A percentile compares a stretch with the other conserved stretches of the same genome.
phyloP scores from a whole-genome alignment of 2,797 vertebrate species.

The Neosilurus mollespiculum region DNA sequence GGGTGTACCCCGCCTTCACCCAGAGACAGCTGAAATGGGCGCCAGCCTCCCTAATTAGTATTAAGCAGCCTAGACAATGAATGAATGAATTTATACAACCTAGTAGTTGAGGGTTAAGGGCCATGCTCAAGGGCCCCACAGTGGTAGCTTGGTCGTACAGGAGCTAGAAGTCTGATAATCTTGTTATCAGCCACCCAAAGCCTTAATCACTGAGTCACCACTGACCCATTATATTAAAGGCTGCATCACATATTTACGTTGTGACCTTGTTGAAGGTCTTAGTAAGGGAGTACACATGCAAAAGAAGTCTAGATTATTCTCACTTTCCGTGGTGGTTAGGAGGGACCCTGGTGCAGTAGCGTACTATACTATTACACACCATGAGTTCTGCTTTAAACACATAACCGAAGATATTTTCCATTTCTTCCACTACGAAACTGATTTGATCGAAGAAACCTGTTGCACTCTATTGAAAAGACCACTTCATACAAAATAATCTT shows the following conservation, averaged over 20 bases:
- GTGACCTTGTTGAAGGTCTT: not conserved
- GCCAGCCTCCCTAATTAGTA: too few relatives aligned
- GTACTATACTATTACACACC: not conserved
- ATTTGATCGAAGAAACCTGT: not conserved
- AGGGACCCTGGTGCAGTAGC: not conserved
- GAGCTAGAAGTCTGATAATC: too few relatives aligned
- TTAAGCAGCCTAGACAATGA: too few relatives aligned
- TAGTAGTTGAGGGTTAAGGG: too few relatives aligned
- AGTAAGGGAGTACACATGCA: not conserved
- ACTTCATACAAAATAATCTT: not conserved
- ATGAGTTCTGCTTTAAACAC: not conserved
- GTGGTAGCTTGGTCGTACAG: too few relatives aligned
- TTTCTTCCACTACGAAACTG: not conserved
- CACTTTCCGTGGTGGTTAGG: not conserved
- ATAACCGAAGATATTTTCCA: not conserved
- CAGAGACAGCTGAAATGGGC: too few relatives aligned
- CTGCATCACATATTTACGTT: not conserved
- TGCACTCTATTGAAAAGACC: not conserved
- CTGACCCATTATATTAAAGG: too few relatives aligned
- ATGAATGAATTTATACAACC: too few relatives aligned
- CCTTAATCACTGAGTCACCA: too few relatives aligned
- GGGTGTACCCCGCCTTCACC: too few relatives aligned
- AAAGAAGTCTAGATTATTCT: not conserved
- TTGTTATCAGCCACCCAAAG: too few relatives aligned
- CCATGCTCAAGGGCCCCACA: too few relatives aligned